Evolutionary conservation across 2,888 invertebrate genomes (phyloP).

Genomic region (Leucophenga maculata): DNA sequence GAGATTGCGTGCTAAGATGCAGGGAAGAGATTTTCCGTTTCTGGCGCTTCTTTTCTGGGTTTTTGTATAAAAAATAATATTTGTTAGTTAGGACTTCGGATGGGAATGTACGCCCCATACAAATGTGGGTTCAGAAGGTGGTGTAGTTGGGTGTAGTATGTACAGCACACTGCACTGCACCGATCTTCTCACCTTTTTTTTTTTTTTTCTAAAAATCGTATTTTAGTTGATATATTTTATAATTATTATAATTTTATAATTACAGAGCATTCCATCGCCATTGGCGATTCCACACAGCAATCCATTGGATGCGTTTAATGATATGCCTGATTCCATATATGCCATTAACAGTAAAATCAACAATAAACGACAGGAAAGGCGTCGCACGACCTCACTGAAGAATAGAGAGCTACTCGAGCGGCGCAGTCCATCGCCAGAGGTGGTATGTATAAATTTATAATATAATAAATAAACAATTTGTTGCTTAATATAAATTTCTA

Average conservation of each 20-base stretch:
- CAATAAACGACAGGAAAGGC: constrained; percentile 63
- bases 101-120: too few species aligned
- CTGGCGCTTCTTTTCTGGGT: too few species aligned
- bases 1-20: too few species aligned
- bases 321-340: constrained; percentile 43
- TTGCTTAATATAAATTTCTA: constrained; percentile 28
- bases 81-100: too few species aligned
- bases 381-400: constrained; percentile 70
- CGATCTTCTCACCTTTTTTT: too few species aligned
- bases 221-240: not conserved
- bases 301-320: constrained; percentile 60
- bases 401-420: constrained; percentile 61
- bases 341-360: constrained; percentile 37
- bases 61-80: too few species aligned
- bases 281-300: constrained; percentile 56
- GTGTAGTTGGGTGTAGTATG: too few species aligned
- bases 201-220: not conserved
- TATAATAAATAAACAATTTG: not conserved
- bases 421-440: constrained; percentile 74
- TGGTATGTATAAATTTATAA: constrained; percentile 56
- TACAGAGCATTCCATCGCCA: constrained; percentile 70
- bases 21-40: too few species aligned
- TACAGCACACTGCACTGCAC: too few species aligned
- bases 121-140: too few species aligned
- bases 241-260: not conserved